These are phyloP conservation scores for Papilio demoleus DNA, from an alignment of 2,888 invertebrate genomes.

Conservation along the genomic window DNA sequence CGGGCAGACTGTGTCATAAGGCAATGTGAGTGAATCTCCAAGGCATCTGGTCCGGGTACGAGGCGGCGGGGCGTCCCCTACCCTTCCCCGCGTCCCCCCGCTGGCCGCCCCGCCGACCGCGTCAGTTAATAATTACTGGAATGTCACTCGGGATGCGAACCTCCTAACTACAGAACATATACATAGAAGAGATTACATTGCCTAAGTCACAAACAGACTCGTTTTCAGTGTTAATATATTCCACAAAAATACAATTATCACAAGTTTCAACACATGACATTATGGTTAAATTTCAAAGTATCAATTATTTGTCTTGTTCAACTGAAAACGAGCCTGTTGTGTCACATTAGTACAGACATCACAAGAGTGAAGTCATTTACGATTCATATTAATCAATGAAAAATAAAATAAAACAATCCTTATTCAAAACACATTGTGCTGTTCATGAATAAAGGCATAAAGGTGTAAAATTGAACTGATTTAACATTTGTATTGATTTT, in stretches of 20 bases:
- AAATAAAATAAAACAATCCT: not conserved
- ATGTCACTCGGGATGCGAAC: conserved; percentile 81
- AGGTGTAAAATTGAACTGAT: too few species aligned
- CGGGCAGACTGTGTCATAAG: conserved; percentile 84
- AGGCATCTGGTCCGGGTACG: conserved; percentile 71
- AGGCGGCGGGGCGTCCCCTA: conserved; percentile 55
- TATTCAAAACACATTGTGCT: too few species aligned
- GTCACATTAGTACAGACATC: not conserved
- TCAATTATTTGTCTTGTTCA: not conserved
- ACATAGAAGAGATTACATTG: conserved; percentile 46
- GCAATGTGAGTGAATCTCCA: conserved; percentile 72
- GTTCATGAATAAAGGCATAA: too few species aligned
- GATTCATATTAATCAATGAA: not conserved
- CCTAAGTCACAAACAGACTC: not conserved
- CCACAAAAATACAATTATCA: conserved; percentile 10
- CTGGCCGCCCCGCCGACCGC: conserved; percentile 60
- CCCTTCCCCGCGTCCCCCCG: conserved; percentile 57
- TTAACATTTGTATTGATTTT: too few species aligned
- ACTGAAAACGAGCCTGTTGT: conserved; percentile 7
- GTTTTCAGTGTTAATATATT: conserved; percentile 4
- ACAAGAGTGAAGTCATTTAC: not conserved
- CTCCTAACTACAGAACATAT: conserved; percentile 69
- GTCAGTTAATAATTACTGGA: conserved; percentile 77
- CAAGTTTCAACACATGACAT: not conserved
- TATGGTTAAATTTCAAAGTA: not conserved